phyloP scores from a whole-genome alignment of 2,797 vertebrate genomes.

The Labeo calbasu region DNA sequence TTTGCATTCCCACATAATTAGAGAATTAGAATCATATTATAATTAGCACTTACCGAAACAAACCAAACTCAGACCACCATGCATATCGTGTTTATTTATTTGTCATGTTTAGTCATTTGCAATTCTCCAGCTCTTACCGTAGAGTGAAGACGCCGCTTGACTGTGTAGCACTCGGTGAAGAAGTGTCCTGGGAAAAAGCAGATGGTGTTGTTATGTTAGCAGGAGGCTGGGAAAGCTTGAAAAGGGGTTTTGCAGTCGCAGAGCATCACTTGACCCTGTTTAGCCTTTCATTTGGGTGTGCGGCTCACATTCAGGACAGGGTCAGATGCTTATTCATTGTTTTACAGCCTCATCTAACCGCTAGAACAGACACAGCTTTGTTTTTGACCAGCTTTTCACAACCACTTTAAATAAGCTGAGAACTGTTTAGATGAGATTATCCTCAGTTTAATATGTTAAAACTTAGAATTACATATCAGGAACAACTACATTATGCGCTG shows the following conservation, averaged over 20 bases:
- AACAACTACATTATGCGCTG: neutral
- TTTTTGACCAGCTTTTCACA: neutral
- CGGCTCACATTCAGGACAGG: conserved; percentile 2
- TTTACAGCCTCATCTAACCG: neutral
- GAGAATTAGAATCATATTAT: conserved; percentile 8
- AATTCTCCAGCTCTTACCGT: neutral
- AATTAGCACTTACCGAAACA: conserved; percentile 13
- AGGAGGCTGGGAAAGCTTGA: conserved; percentile 14
- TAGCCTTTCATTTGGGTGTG: conserved; percentile 11
- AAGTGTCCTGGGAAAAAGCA: conserved; percentile 42
- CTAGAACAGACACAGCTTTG: conserved; percentile 1
- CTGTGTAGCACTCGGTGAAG: conserved; percentile 13
- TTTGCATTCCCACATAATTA: conserved; percentile 27
- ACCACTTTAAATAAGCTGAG: neutral
- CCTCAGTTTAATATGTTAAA: neutral
- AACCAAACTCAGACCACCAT: neutral
- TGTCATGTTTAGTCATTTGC: neutral
- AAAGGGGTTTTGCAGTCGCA: neutral
- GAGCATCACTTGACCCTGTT: conserved; percentile 38
- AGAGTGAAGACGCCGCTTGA: neutral
- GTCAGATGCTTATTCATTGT: neutral
- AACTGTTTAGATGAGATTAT: neutral
- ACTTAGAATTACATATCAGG: neutral
- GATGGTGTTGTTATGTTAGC: conserved; percentile 22
- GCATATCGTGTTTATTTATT: neutral